A percentile compares a stretch with the other conserved stretches of the same genome.
Conservation (phyloP, 1,140 invertebrate species). For the Drosophila punjabiensis region DNA sequence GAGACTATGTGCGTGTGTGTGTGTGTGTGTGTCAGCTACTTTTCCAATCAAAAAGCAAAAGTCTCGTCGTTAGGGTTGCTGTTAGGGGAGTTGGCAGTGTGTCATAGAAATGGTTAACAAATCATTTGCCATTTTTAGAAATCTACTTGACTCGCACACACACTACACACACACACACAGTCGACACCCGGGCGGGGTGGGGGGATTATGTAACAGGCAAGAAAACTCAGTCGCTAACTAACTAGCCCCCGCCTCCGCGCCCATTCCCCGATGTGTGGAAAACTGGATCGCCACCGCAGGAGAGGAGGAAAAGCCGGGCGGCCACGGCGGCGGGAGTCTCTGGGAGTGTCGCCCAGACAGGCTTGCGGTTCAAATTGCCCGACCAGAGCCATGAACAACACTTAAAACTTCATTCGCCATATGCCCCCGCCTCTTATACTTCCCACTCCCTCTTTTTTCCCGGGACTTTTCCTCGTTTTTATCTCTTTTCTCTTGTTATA, state of each 20-base stretch:
- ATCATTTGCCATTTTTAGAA: slow-evolving; percentile 81
- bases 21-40: slow-evolving; percentile 44
- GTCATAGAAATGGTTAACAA: slow-evolving; percentile 62
- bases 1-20: slow-evolving; percentile 7
- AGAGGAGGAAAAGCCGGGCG: slow-evolving; percentile 5
- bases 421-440: neutral
- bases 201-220: slow-evolving; percentile 60
- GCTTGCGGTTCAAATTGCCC: slow-evolving; percentile 42
- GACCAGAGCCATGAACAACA: slow-evolving; percentile 61
- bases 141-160: slow-evolving; percentile 71
- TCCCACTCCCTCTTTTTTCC: slow-evolving; percentile 23
- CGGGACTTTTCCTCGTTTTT: slow-evolving; percentile 18
- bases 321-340: neutral
- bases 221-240: slow-evolving; percentile 58
- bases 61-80: slow-evolving; percentile 51
- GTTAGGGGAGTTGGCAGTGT: slow-evolving; percentile 32
- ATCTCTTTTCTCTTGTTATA: slow-evolving; percentile 18
- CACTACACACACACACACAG: slow-evolving; percentile 16
- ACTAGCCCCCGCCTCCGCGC: slow-evolving; percentile 28
- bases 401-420: slow-evolving; percentile 69
- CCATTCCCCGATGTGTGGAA: slow-evolving; percentile 31
- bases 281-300: slow-evolving; percentile 56
- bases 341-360: slow-evolving; percentile 55
- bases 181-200: neutral
- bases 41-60: slow-evolving; percentile 59